Base-by-base conservation (phyloP, 2,797 vertebrate genomes). In the Apogon hyalosoma region DNA sequence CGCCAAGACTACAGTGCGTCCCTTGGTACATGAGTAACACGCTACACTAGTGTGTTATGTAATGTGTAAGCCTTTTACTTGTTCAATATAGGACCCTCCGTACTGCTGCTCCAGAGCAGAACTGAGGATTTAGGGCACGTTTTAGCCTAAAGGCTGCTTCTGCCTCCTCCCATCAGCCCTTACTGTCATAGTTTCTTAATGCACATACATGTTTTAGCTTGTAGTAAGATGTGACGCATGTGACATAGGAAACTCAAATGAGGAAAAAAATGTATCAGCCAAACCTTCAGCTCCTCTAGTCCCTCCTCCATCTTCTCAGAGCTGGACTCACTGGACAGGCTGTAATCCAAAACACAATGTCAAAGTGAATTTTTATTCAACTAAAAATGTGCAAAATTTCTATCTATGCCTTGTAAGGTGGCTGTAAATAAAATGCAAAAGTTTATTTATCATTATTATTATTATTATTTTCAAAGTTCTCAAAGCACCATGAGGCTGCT, bases 91-190 rank as follows among this genome's bases (percentile, higher is more conserved):
- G 50, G 70, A 48, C 74, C 11, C 11, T 62, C 80, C 53, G 54
- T 39, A 63, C 79, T 41, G 75, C 78, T 60, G 75, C 70, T 73
- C 65, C 73, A 47, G 68, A 81, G 76, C 73, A 69, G 68, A 69
- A 85, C 50, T 7, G 47, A 45, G 60, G 84, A 93, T 91, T 87
- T 87, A 89, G 92, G 87, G 79, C 91, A 91, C 14, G 28, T 77
- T 84, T 73, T 81, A 79, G 87, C 91, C 90, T 86, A 0, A 77
- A 86, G 92, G 88, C 82, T 62, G 15, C 21, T 42, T 60, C 45
- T 40, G 55, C 68, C 58, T 53, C 40, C 65, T 58, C 59, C 61
- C 47, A 7, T 64, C 72, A 49, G 70, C 54, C 59, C 62, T 28
- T 0, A 50, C 84, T 89, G 77, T 85, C 88, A 84, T 24, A 73